phyloP scores from a whole-genome alignment of 2,113 vertebrate species.

The Natator depressus region DNA sequence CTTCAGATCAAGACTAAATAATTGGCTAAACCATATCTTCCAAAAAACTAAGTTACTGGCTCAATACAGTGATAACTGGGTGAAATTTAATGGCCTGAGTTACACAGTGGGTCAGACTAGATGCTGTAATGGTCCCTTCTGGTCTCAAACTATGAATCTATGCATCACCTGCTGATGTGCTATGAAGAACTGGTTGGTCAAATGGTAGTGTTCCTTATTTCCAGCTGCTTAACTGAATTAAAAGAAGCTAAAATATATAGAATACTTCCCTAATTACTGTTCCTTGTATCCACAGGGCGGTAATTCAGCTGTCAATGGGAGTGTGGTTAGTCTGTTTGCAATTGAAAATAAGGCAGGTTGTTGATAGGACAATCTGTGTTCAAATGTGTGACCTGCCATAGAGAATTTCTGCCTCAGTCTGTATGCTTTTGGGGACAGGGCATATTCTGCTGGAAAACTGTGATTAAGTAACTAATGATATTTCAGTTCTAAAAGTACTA shows the following conservation, averaged over 20 bases:
- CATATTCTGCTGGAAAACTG: background rate
- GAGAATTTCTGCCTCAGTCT: background rate
- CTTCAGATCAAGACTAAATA: background rate
- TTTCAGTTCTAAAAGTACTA: background rate
- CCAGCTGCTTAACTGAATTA: background rate
- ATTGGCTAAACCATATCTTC: too few relatives aligned
- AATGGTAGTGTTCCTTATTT: background rate
- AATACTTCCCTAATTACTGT: rapidly evolving
- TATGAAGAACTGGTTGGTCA: background rate
- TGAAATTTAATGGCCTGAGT: background rate
- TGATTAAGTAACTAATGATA: background rate
- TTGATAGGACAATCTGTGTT: background rate
- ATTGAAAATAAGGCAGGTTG: background rate
- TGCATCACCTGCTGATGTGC: background rate
- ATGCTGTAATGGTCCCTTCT: background rate
- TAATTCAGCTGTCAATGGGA: background rate
- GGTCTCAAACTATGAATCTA: background rate
- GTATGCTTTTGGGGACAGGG: background rate
- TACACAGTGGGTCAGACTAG: background rate
- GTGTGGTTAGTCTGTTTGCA: background rate
- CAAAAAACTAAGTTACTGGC: background rate
- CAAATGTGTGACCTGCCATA: background rate
- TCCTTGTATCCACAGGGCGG: background rate
- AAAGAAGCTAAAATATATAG: background rate
- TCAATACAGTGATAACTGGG: background rate